Conservation (phyloP, 2,797 vertebrate species). For the Hypotaenidia philippensis region DNA sequence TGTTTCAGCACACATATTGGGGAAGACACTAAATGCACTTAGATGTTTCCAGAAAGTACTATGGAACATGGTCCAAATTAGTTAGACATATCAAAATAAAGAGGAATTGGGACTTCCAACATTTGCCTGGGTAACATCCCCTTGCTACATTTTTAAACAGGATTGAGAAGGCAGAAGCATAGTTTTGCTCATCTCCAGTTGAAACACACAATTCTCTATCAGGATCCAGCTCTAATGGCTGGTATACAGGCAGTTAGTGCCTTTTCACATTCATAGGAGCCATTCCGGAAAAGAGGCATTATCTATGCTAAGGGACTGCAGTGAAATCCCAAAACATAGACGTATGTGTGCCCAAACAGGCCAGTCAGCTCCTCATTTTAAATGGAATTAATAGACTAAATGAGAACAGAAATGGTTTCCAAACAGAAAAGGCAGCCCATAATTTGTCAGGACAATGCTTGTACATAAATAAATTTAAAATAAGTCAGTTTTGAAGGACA, state of each 20-base stretch:
- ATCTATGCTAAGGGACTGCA: background rate
- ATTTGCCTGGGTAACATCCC: background rate
- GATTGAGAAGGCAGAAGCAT: background rate
- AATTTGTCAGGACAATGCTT: background rate
- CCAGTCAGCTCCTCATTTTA: background rate
- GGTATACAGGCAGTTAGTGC: background rate
- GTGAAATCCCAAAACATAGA: background rate
- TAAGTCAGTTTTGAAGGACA: background rate
- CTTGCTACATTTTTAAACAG: background rate
- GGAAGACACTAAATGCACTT: background rate
- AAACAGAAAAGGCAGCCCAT: background rate
- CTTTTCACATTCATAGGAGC: background rate
- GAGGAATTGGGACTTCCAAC: background rate
- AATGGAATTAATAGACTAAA: background rate
- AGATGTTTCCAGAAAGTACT: background rate
- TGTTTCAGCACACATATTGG: background rate
- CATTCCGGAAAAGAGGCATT: background rate
- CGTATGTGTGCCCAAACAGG: background rate
- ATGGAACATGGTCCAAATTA: background rate
- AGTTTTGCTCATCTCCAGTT: background rate
- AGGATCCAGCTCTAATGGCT: background rate
- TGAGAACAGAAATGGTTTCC: background rate
- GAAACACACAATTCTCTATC: background rate
- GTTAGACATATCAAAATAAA: background rate
- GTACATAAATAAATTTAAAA: background rate